Evolutionary conservation across 2,797 vertebrate species (phyloP), one percentile per base, ranked within the genome.

Genomic region (Meda fulgida): DNA sequence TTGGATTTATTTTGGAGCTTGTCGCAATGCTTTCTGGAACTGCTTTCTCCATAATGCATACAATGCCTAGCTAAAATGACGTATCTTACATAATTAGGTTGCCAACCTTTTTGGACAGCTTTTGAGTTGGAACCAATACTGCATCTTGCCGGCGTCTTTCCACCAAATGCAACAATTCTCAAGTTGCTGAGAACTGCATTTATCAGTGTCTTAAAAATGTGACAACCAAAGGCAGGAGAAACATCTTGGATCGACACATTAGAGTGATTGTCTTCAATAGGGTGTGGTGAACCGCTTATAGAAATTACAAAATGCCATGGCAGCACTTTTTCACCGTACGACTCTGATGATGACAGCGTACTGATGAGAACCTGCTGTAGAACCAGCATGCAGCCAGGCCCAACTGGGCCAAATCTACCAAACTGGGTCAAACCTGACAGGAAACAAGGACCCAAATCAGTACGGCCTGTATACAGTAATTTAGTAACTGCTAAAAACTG

Each of bases 381-480:
- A 85, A 85, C 84, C 84, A 85, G 84, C 84, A 55, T 72, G 84
- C 78, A 65, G 58, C 60, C 55, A 21, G 29, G 80, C 70, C 80
- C 81, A 77, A 78, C 72, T 51, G 86, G 88, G 85, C 88, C 84
- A 84, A 53, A 75, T 80, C 66, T 36, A 77, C 73, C 67, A 80
- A 86, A 88, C 77, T 81, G 87, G 81, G 87, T 80, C 81, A 83
- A 78, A 53, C 53, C 71, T 78, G 66, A 87, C 86, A 69, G 73
- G 76, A 66, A 79, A 71, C 11, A 81, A 66, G 72, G 65, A 75
- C 19, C 78, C 46, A 34, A 81, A 71, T 80, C 40, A 51, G 65
- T 9, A 36, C 23, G 34, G 73, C 66, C 55, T 65, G 80, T 78
- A 73, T 70, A 51, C 51, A 80, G 51, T 70, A 18, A 83, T 76